Percentiles rank a stretch among this genome's conserved stretches.
Conservation (phyloP, 2,888 invertebrate genomes). For the Galeruca laticollis region DNA sequence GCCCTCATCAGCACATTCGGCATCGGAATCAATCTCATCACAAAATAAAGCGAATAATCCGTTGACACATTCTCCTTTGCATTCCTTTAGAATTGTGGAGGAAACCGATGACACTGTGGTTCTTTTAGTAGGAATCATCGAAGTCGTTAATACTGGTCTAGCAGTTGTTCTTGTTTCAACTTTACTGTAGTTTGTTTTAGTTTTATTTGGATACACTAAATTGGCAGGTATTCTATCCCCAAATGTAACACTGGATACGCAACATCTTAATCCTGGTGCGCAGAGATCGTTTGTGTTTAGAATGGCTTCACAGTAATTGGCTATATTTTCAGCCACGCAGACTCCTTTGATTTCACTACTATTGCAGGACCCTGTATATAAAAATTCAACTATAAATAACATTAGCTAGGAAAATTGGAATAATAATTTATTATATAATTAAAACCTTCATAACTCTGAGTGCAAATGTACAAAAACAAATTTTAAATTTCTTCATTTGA, state of each 20-base stretch:
- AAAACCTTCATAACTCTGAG: too few species aligned
- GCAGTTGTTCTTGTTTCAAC: conserved; percentile 62
- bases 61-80: conserved; percentile 87
- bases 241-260: conserved; percentile 82
- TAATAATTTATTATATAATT: too few species aligned
- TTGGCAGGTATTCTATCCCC: conserved; percentile 78
- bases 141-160: conserved; percentile 59
- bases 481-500: too few species aligned
- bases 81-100: conserved; percentile 71
- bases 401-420: not conserved
- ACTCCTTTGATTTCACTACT: conserved; percentile 70
- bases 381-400: conserved; percentile 17
- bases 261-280: conserved; percentile 81
- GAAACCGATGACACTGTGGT: conserved; percentile 60
- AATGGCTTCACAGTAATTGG: conserved; percentile 89
- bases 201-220: conserved; percentile 78
- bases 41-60: conserved; percentile 87
- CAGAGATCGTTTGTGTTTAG: conserved; percentile 80
- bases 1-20: conserved; percentile 80
- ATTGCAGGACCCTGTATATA: conserved; percentile 67
- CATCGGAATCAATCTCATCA: conserved; percentile 85
- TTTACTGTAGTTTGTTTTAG: conserved; percentile 67
- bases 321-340: conserved; percentile 84
- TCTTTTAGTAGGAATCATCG: conserved; percentile 60
- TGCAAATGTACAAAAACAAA: too few species aligned